These are phyloP conservation scores for Columba livia DNA, from an alignment of 2,113 vertebrate genomes.

Conservation along the genomic window DNA sequence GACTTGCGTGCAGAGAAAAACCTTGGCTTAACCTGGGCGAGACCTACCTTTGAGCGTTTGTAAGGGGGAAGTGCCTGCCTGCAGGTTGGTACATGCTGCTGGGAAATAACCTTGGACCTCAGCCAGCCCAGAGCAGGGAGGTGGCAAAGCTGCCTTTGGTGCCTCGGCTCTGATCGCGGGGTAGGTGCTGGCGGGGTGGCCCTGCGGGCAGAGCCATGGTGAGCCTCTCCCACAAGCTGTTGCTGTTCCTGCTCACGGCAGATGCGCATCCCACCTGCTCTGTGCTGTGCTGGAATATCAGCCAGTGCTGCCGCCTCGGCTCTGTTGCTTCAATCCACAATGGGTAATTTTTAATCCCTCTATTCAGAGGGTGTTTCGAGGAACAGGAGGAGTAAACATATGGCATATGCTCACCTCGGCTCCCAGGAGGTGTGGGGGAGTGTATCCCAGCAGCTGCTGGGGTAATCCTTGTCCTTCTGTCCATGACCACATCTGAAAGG, in stretches of 20 bases:
- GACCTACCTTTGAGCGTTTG: background rate
- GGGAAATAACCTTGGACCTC: background rate
- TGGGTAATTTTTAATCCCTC: slow-evolving; percentile 46
- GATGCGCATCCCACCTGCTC: background rate
- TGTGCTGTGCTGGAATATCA: background rate
- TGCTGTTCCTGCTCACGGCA: background rate
- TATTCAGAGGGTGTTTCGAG: background rate
- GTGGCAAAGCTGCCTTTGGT: background rate
- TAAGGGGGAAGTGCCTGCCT: background rate
- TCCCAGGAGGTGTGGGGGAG: background rate
- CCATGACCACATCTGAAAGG: fast-evolving
- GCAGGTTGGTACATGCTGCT: background rate
- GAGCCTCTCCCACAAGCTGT: background rate
- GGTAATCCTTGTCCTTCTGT: slow-evolving; percentile 4
- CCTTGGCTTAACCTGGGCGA: background rate
- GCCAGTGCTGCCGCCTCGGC: background rate
- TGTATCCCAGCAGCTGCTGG: background rate
- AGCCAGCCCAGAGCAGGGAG: background rate
- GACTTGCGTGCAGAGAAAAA: fast-evolving
- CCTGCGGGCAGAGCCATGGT: background rate
- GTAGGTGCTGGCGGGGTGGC: background rate
- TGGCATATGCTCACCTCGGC: background rate
- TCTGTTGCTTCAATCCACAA: background rate
- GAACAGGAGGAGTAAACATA: slow-evolving; percentile 30
- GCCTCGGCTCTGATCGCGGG: background rate